phyloP scores from a whole-genome alignment of 2,797 vertebrate species.

The Pogoniulus pusillus region DNA sequence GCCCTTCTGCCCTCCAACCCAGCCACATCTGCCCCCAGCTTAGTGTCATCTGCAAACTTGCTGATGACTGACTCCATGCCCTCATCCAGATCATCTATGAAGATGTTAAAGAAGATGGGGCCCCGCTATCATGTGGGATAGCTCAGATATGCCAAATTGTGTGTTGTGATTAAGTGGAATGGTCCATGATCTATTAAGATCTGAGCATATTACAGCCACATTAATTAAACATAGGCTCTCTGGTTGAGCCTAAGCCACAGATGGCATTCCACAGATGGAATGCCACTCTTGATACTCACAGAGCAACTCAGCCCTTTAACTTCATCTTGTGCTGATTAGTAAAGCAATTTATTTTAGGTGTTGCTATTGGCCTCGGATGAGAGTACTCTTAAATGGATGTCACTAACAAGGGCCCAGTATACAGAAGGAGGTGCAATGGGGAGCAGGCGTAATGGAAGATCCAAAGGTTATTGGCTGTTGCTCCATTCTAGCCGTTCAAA shows the following conservation, averaged over 20 bases:
- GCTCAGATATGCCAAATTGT: constrained; percentile 39
- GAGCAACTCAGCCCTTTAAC: constrained; percentile 66
- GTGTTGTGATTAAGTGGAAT: constrained; percentile 49
- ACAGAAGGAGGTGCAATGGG: neutral
- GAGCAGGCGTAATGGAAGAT: constrained; percentile 12
- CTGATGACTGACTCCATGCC: no score
- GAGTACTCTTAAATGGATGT: constrained; percentile 38
- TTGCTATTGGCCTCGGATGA: constrained; percentile 49
- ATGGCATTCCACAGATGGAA: constrained; percentile 72
- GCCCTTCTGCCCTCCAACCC: no score
- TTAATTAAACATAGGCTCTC: constrained; percentile 72
- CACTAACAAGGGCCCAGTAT: neutral
- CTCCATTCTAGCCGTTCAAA: neutral
- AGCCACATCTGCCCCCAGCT: no score
- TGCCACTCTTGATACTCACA: constrained; percentile 62
- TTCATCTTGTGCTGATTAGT: constrained; percentile 63
- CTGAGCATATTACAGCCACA: constrained; percentile 61
- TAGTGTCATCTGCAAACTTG: no score
- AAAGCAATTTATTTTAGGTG: constrained; percentile 66
- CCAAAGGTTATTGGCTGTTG: neutral
- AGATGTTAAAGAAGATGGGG: no score
- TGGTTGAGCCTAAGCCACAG: constrained; percentile 60
- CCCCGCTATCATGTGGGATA: neutral
- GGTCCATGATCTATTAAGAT: constrained; percentile 59
- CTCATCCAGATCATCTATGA: no score